Base-by-base conservation (phyloP, 2,888 invertebrate genomes). In the Anthophora plumipes region DNA sequence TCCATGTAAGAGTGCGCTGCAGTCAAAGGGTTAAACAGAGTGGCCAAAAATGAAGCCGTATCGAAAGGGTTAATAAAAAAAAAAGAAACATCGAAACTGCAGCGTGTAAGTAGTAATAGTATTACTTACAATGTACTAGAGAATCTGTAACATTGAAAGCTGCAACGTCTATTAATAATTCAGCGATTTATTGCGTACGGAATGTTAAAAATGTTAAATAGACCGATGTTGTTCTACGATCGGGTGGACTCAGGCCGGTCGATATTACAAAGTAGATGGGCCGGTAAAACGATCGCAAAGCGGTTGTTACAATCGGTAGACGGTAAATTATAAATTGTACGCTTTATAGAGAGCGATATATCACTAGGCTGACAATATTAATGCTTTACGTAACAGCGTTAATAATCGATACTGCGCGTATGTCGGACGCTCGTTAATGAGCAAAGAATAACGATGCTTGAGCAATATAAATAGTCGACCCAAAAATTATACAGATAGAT, bases 381-480 rank as follows among this genome's bases (percentile, higher is more conserved):
- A 77, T 67, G 82, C 57, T 69, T n/a, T 82, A 69, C 64, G 64
- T 72, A 77, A 68, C 77, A 48, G 71, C 64, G 64, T 72, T 60
- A n/a, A 60, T 76, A 72, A 80, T 69, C 72, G 72, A 79, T 72
- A 69, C 50, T 6, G 68, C 75, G 66, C 52, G 69, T 52, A 50
- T 50, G 68, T 72, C 52, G 59, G 52, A 43, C 55, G 72, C 61
- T 76, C 79, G 31, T 17, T 69, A 72, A 75, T 57, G 79, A 77
- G 71, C 76, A 80, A 77, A 68, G 50, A 71, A 73, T 80, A 80
- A 76, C 69, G 80, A 77, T 74, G 66, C 72, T 77, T 74, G 82
- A 84, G 80, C 82, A 82, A 82, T 68, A 63, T 67, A 73, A 82
- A 75, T 60, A 82, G 68, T 81, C 81, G 80, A 74, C 66, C 69